Evolutionary conservation across 1,140 invertebrate species (phyloP).

Genomic region (Drosophila bocqueti): DNA sequence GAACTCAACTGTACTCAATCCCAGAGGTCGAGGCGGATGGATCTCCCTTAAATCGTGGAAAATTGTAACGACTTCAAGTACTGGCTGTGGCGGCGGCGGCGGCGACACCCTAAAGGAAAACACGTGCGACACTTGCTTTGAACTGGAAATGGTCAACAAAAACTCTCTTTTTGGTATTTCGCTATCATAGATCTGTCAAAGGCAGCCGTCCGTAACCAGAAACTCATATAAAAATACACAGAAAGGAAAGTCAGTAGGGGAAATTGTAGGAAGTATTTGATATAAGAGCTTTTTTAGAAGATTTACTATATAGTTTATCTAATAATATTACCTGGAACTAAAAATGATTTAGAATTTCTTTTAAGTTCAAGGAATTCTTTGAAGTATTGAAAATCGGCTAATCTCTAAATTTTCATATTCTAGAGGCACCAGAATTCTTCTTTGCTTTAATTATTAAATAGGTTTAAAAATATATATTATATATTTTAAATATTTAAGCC

Average conservation of each 20-base stretch:
- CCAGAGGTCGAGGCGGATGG: conserved; percentile 13
- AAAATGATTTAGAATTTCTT: too few species aligned
- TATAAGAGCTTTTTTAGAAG: neutral
- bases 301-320: too few species aligned
- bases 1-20: conserved; percentile 50
- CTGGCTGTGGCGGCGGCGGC: conserved; percentile 7
- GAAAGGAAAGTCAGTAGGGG: neutral
- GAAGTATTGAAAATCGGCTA: too few species aligned
- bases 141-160: conserved; percentile 41
- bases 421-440: neutral
- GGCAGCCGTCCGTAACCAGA: conserved; percentile 76
- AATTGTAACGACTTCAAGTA: conserved; percentile 52
- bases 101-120: conserved; percentile 32
- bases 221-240: conserved; percentile 54
- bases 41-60: conserved; percentile 51
- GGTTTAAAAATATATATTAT: neutral
- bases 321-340: too few species aligned
- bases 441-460: neutral
- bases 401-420: too few species aligned
- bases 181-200: conserved; percentile 70
- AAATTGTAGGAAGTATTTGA: neutral
- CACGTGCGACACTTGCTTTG: conserved; percentile 50
- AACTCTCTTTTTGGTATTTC: conserved; percentile 43
- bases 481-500: neutral
- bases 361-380: too few species aligned